phyloP scores from a whole-genome alignment of 2,797 vertebrate genomes.

The Meda fulgida region DNA sequence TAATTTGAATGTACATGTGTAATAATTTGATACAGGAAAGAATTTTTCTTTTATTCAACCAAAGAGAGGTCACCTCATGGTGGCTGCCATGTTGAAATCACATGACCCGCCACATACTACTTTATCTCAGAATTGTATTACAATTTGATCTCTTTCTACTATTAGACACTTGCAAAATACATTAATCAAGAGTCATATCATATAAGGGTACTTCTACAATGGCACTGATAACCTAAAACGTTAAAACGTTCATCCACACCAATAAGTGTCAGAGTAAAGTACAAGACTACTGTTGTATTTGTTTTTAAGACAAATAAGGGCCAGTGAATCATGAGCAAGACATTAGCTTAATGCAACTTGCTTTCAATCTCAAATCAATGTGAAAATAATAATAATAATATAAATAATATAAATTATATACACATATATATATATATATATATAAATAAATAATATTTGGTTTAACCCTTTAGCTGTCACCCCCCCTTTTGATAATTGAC shows the following conservation, averaged over 20 bases:
- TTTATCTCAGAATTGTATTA: background rate
- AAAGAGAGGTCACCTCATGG: background rate
- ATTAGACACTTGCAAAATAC: background rate
- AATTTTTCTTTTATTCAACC: background rate
- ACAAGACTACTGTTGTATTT: background rate
- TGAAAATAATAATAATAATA: too few species aligned
- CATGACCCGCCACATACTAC: background rate
- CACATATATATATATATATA: too few species aligned
- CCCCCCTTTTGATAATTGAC: too few species aligned
- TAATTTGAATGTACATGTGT: background rate
- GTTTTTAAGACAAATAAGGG: background rate
- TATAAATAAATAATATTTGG: too few species aligned
- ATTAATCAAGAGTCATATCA: background rate
- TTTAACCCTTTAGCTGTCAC: too few species aligned
- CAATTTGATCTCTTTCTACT: background rate
- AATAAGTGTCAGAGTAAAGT: background rate
- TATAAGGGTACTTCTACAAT: background rate
- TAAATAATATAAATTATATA: too few species aligned
- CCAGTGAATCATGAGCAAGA: background rate
- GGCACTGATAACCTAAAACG: background rate
- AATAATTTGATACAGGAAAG: background rate
- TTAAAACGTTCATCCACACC: slow-evolving; percentile 4
- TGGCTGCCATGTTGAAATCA: background rate
- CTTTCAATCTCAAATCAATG: background rate
- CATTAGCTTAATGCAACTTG: background rate